phyloP scores from a whole-genome alignment of 2,797 vertebrate genomes.

The Macropodus opercularis region DNA sequence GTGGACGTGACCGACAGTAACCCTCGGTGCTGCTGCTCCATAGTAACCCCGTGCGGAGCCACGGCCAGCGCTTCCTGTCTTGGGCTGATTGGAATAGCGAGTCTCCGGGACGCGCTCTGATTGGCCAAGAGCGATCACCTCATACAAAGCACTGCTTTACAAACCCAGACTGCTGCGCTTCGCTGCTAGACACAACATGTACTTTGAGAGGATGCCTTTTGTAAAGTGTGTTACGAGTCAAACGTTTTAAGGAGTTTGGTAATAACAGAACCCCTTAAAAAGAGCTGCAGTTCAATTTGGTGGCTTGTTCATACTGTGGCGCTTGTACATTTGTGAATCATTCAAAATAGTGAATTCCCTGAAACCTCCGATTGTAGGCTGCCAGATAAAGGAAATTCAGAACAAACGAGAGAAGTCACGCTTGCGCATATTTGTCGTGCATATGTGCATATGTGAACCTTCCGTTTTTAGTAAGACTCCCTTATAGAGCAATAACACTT shows the following conservation, averaged over 20 bases:
- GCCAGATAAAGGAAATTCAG: too few relatives aligned
- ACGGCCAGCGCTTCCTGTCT: constrained; percentile 66
- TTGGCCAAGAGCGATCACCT: constrained; percentile 94
- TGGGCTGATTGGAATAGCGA: constrained; percentile 74
- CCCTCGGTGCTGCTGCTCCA: constrained; percentile 75
- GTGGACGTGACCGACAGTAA: constrained; percentile 77
- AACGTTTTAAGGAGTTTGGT: not conserved
- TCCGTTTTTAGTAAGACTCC: too few relatives aligned
- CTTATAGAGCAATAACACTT: too few relatives aligned
- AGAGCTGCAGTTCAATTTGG: not conserved
- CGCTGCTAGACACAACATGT: constrained; percentile 38
- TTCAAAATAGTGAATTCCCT: too few relatives aligned
- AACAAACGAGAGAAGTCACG: too few relatives aligned
- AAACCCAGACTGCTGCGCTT: constrained; percentile 58
- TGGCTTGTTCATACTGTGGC: too few relatives aligned
- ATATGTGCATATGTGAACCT: too few relatives aligned
- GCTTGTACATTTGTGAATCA: too few relatives aligned
- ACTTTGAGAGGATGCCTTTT: not conserved
- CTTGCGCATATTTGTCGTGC: too few relatives aligned
- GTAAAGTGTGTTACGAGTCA: not conserved
- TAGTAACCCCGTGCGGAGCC: constrained; percentile 83
- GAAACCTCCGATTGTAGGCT: too few relatives aligned
- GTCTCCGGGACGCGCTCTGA: constrained; percentile 81
- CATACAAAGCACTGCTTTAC: constrained; percentile 85
- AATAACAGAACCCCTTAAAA: not conserved